Evolutionary conservation across 2,797 vertebrate genomes (phyloP).

Genomic region (Pseudomugil tenellus): DNA sequence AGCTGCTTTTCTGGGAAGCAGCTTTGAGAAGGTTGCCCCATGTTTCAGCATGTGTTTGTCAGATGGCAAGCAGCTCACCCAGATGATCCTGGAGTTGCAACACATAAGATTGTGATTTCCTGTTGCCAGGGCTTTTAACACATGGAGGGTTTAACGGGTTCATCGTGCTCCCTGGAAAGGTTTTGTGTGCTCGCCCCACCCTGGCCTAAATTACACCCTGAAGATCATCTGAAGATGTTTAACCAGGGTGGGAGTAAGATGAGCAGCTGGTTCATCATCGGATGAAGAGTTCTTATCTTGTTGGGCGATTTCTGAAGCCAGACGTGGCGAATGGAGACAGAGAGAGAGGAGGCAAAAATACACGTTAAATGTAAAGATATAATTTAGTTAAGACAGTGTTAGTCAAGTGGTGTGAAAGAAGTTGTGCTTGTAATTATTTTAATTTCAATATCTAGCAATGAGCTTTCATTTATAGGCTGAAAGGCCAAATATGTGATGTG

Average conservation of each 20-base stretch:
- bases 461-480: background rate
- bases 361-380: background rate
- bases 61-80: background rate
- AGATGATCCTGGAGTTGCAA: background rate
- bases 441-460: background rate
- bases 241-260: background rate
- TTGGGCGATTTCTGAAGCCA: background rate
- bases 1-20: background rate
- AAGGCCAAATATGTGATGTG: too few relatives aligned
- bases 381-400: background rate
- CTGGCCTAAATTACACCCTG: constrained; percentile 27
- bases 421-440: background rate
- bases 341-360: background rate
- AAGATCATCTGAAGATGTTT: constrained; percentile 13
- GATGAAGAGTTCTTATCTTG: background rate
- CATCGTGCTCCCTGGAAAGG: background rate
- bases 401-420: background rate
- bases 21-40: background rate
- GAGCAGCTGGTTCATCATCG: constrained; percentile 1
- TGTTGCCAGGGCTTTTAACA: background rate
- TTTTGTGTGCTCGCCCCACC: constrained; percentile 17
- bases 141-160: background rate
- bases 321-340: background rate
- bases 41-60: constrained; percentile 2
- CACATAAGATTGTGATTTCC: constrained; percentile 2